Evolutionary conservation across 2,113 vertebrate species (phyloP).

Genomic region (Panthera uncia): DNA sequence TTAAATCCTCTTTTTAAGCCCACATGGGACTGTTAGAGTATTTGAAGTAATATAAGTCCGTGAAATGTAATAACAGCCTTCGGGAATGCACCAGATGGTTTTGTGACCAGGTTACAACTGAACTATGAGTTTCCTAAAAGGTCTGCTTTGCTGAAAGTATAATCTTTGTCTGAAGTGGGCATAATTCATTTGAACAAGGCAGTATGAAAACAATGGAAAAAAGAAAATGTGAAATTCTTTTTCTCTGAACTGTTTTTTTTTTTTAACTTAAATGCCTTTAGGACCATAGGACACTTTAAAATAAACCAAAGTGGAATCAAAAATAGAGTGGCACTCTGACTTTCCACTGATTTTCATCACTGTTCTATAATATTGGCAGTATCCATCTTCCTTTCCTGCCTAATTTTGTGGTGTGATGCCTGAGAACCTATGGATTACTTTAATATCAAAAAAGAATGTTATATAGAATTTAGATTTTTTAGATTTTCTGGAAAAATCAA

Average conservation of each 20-base stretch:
- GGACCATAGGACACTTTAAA: not conserved
- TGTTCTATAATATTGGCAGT: not conserved
- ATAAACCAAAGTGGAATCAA: not conserved
- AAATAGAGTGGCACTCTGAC: not conserved
- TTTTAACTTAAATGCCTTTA: conserved; percentile 53
- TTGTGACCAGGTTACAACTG: conserved; percentile 68
- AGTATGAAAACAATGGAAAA: conserved; percentile 62
- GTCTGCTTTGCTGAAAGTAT: conserved; percentile 60
- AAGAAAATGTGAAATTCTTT: conserved; percentile 43
- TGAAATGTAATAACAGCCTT: conserved; percentile 70
- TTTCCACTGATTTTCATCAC: conserved; percentile 39
- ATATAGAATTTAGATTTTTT: conserved; percentile 22
- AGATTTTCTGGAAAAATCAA: not conserved
- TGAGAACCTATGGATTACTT: not conserved
- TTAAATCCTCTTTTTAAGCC: conserved; percentile 66
- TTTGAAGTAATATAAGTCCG: conserved; percentile 61
- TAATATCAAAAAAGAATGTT: not conserved
- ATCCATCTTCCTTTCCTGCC: not conserved
- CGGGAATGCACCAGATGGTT: conserved; percentile 68
- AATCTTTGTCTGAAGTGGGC: conserved; percentile 62
- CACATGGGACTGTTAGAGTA: conserved; percentile 47
- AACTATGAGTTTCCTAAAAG: conserved; percentile 58
- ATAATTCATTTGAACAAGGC: conserved; percentile 64
- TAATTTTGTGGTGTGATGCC: not conserved
- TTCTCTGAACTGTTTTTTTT: conserved; percentile 54